Conservation (phyloP, 64 coral and sea anemone genomes). For the Actinia equina region DNA sequence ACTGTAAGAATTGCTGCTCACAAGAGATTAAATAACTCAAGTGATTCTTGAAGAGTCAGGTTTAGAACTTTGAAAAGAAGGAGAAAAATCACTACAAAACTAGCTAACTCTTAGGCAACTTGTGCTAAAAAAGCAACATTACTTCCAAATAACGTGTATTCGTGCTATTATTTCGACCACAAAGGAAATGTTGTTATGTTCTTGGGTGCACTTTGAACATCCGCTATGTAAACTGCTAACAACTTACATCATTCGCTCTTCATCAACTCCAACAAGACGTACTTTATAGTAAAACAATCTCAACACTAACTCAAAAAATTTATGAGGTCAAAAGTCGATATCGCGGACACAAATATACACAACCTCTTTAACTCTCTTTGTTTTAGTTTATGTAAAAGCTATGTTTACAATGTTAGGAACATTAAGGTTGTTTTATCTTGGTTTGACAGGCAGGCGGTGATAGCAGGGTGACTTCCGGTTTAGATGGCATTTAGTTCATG, state of each 20-base stretch:
- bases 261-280: background rate
- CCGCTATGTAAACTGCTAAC: background rate
- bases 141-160: background rate
- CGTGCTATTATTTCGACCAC: background rate
- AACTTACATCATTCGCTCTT: background rate
- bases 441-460: background rate
- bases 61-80: no score
- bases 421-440: background rate
- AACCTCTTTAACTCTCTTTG: background rate
- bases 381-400: slow-evolving; percentile 1
- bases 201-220: background rate
- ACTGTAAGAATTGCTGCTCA: background rate
- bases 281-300: background rate
- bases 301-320: background rate
- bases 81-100: no score
- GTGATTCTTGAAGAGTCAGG: no score
- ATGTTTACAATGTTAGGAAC: background rate
- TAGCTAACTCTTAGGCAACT: background rate
- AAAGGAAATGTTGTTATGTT: background rate
- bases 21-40: background rate
- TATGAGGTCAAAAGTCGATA: background rate
- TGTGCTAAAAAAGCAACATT: background rate
- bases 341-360: background rate
- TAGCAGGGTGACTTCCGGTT: no score
- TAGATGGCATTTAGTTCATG: no score